Percentiles rank a stretch among this genome's conserved stretches.
These are phyloP conservation scores for Dolichoris vasculosae DNA, from an alignment of 1,140 invertebrate genomes.

Conservation along the genomic window DNA sequence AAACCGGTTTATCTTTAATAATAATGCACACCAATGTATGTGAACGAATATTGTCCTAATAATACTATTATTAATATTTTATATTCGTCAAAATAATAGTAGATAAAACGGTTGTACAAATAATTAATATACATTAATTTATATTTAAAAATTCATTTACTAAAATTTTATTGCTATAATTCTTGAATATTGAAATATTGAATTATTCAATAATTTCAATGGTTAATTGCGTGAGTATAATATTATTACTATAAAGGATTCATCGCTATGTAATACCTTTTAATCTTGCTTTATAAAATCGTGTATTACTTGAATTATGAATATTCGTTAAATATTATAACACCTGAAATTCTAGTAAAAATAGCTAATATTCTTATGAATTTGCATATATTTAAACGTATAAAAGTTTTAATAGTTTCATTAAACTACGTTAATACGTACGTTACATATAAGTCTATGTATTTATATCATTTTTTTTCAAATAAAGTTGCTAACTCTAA, in stretches of 20 bases:
- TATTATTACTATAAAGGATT: too few relatives aligned
- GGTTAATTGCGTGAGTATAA: too few relatives aligned
- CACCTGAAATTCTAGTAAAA: background rate
- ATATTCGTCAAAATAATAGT: background rate
- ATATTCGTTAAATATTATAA: background rate
- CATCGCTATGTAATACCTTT: background rate
- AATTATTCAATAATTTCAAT: too few relatives aligned
- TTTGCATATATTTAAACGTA: background rate
- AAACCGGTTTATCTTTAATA: background rate
- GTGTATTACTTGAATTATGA: background rate
- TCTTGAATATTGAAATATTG: too few relatives aligned
- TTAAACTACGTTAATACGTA: background rate
- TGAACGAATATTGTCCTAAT: background rate
- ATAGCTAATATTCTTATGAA: background rate
- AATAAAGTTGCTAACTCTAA: background rate
- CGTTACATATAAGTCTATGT: too few relatives aligned
- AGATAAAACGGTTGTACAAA: too few relatives aligned
- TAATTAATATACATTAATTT: too few relatives aligned
- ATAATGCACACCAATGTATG: background rate
- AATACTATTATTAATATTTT: background rate
- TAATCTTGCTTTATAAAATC: background rate
- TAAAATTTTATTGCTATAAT: too few relatives aligned
- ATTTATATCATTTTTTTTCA: background rate
- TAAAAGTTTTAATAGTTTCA: background rate
- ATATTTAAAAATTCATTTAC: too few relatives aligned